Base-by-base conservation (phyloP, 1,140 invertebrate species). In the Ceratosolen fusciceps region DNA sequence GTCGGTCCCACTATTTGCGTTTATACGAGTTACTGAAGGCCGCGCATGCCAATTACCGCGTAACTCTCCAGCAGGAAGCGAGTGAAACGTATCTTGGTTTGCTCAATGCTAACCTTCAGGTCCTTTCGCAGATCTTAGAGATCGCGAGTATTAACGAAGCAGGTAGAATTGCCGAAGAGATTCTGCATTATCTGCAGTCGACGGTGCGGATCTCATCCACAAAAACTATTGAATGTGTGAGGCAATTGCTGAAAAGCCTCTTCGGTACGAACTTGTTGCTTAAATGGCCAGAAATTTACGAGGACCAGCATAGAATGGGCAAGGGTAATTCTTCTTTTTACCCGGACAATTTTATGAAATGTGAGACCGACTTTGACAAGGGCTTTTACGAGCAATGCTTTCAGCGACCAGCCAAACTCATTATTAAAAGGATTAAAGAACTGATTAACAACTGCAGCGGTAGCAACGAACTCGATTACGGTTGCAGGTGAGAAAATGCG, bases 241-340 rank as follows among this genome's bases (percentile, higher is more conserved):
- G 95, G 39, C 96, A 97, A 90, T 85, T 98, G 1, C 85, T 97
- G 12, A 96, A 96, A 88, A 95, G 94, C 83, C 88, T 97, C 2
- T 97, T 97, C 90, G 94, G 94, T 1, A 94, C 93, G 0, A 97
- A 97, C 85, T 91, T 96, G 81, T 91, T 92, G 16, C 92, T 92
- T n/a, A 93, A 95, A 37, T 94, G 93, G 88, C 90, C 82, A 3
- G 92, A 92, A 76, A 89, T 90, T 24, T 85, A 84, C 24, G 65
- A 82, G 0, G 29, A 14, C 10, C 77, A 83, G 0, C 85, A 82
- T n/a, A 86, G 79, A 67, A 43, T 82, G 0, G 80, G 87, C 1
- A 82, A 84, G 9, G 82, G 60, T 4, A 73, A 70, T 0, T 7
- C 56, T 24, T 14, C 9, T 14, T 4, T 26, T 21, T 2, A 34